These are phyloP conservation scores for Marmota monax DNA, from an alignment of 2,113 vertebrate species.

Conservation along the genomic window DNA sequence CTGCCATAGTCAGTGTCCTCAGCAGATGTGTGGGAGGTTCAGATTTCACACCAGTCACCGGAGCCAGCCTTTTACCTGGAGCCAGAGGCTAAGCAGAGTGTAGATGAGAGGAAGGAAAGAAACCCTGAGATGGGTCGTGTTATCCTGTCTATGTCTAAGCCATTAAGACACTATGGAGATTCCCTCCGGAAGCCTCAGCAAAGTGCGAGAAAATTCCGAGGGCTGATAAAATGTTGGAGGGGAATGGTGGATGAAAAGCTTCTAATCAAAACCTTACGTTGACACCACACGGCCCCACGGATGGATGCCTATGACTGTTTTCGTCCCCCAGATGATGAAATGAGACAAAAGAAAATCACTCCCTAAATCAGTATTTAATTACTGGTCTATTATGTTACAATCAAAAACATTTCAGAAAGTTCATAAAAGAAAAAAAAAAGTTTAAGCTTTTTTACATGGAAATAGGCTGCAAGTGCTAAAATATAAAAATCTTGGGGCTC, in stretches of 20 bases:
- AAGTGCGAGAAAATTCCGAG: slow-evolving; percentile 59
- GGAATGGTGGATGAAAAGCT: slow-evolving; percentile 59
- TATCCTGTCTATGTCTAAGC: slow-evolving; percentile 59
- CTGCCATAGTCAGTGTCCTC: slow-evolving; percentile 78
- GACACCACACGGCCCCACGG: slow-evolving; percentile 12
- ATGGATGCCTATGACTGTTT: slow-evolving; percentile 56
- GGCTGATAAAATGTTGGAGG: slow-evolving; percentile 37
- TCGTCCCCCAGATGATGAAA: slow-evolving; percentile 61
- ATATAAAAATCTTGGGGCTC: slow-evolving; percentile 27
- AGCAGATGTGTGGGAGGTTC: slow-evolving; percentile 74
- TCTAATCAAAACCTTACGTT: slow-evolving; percentile 72
- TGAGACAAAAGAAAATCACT: slow-evolving; percentile 66
- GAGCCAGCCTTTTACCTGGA: slow-evolving; percentile 69
- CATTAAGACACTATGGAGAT: not conserved
- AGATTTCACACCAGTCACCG: slow-evolving; percentile 70
- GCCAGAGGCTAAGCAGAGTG: slow-evolving; percentile 1
- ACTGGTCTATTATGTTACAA: slow-evolving; percentile 66
- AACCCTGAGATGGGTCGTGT: not conserved
- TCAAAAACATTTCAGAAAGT: slow-evolving; percentile 73
- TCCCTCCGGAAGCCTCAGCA: slow-evolving; percentile 51
- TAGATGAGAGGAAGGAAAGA: not conserved
- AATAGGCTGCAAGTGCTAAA: slow-evolving; percentile 47
- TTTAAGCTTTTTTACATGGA: slow-evolving; percentile 31
- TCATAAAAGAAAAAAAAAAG: slow-evolving; percentile 64
- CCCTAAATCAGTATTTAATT: slow-evolving; percentile 75